Evolutionary conservation across 2,113 vertebrate genomes (phyloP), one percentile per base, ranked within the genome.

Genomic region (Camelus bactrianus): DNA sequence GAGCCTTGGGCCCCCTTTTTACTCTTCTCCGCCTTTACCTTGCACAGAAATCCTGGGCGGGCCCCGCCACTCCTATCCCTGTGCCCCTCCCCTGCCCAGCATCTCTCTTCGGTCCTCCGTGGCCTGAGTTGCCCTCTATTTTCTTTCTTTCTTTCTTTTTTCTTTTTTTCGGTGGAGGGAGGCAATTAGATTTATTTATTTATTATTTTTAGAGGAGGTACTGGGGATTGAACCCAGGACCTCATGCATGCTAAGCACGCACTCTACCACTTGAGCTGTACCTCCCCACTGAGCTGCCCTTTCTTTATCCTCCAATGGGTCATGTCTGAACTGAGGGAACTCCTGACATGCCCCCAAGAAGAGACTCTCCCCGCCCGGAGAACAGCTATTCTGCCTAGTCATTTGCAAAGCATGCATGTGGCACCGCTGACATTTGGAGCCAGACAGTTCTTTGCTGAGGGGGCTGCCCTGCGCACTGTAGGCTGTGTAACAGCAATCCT

Each of bases 351-450:
- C 3, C 28, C 73, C 54, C 9, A 13, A 4, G 6, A 1, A 1
- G 1, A 15, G 58, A 5, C 1, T 52, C 54, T 79, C n/a, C 54
- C 30, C 0, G 0, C 54, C 30, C 0, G 0, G 7, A 48, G 35
- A 20, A 52, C 0, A 2, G 22, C 42, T 20, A 24, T 19, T 48
- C 35, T 15, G 12, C 6, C 4, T 0, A 1, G 24, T 2, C 0
- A 0, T 38, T 35, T 26, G 12, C 38, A 15, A 35, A 62, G 46
- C 75, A 5, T 0, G 8, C 56, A 28, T 3, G 19, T 3, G n/a
- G 79, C 38, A 8, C 13, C 22, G 14, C 8, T 17, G 50, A 8
- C 24, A 6, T 1, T 13, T 35, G 46, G 30, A 85, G 35, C 54
- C 0, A 8, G 73, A 8, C 8, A 1, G 7, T 4, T 17, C 73